Evolutionary conservation across 2,888 invertebrate genomes (phyloP), one percentile per base, ranked within the genome.

Genomic region (Amiota mariae): DNA sequence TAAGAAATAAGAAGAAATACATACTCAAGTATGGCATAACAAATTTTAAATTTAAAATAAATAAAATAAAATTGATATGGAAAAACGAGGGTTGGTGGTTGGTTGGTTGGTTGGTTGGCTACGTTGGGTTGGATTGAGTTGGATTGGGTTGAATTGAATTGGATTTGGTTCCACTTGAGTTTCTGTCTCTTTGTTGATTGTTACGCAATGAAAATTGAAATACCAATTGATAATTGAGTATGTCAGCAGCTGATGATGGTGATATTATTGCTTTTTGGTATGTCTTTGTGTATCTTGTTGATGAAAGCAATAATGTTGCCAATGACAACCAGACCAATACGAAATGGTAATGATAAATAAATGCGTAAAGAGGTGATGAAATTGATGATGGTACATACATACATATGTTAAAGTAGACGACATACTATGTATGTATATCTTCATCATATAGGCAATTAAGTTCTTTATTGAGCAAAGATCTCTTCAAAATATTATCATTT

Each of bases 21-120:
- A 54, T 24, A n/a, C 47, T 68, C 51, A 48, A 54, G 51, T 46
- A 36, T 51, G 67, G 54, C 67, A 68, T 54, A 68, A 68, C 67
- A 68, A 68, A 54, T 20, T 68, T 51, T 54, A 68, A 68, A 68
- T 54, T 68, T 54, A 68, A 68, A 68, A 68, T 68, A 68, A 68
- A 68, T 68, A 68, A 51, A 67, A 51, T 18, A 20, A 49, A 13
- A 36, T 6, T 36, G 36, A 36, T 36, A 36, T 36, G 36, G 36
- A 36, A 36, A 36, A 36, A 36, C 8, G 6, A 36, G 36, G 36
- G 36, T 36, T 36, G 36, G 36, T 36, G 36, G 36, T 36, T 24
- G 24, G 24, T 3, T 36, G 36, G 36, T 36, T 36, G 36, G 8
- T 36, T 36, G 36, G 36, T 36, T 6, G 36, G 36, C 36, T 6